Base-by-base conservation (phyloP, 2,113 vertebrate species). In the Lepisosteus osseus region DNA sequence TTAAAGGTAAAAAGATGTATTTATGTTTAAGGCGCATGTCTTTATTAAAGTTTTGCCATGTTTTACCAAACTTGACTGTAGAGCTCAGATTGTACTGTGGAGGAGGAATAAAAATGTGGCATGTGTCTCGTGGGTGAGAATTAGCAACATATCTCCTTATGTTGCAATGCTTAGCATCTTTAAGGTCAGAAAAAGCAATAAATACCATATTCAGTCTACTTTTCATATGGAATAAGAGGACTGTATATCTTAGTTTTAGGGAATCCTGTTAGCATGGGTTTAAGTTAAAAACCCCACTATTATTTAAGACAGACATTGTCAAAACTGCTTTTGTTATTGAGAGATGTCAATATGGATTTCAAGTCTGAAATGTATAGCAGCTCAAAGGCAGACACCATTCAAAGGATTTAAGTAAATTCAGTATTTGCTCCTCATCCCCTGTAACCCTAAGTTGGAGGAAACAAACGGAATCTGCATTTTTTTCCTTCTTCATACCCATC, bases 141-240 rank as follows among this genome's bases (percentile, higher is more conserved):
- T 70, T 80, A 79, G 78, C 86, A 72, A 80, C 86, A 87, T 82
- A 80, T 87, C 85, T 88, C 86, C 88, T 87, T 89, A 88, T 89
- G 88, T 84, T 88, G 78, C 41, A 65, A 84, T 77, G 79, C 80
- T 78, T 72, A 63, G 67, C 72, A 72, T 72, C 45, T 9, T 17
- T 54, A 61, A 64, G 72, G 74, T 72, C 70, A 75, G 70, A 57
- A 70, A 77, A 72, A 15, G 55, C 54, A 45, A 29, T 40, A 43
- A 70, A 63, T 69, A 71, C 72, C 72, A 72, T 76, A 68, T 76
- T 74, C 56, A 15, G 45, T 57, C 67, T 14, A 66, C 43, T 13
- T 3, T n/a, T 70, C 14, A 42, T 8, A 12, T 14, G 3, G 54
- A 9, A 69, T 3, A 57, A 57, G 67, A 4, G 57, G 13, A n/a